phyloP scores from a whole-genome alignment of 2,888 invertebrate genomes.

The Stomorhina lunata region DNA sequence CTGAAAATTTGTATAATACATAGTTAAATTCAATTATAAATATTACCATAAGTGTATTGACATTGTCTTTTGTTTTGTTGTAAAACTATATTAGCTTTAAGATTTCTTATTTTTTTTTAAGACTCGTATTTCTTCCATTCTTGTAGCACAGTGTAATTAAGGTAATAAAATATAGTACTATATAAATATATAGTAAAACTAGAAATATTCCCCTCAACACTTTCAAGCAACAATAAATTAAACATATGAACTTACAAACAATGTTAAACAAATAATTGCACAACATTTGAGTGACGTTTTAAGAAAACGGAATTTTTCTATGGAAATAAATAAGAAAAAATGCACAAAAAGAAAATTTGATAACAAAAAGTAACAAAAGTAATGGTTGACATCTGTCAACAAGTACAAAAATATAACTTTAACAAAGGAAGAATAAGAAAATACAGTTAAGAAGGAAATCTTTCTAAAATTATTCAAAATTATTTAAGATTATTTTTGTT shows the following conservation, averaged over 20 bases:
- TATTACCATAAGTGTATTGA: too few relatives aligned
- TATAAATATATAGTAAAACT: not conserved
- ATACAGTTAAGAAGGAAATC: not conserved
- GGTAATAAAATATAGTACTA: conserved; percentile 21
- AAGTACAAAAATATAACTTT: conserved; percentile 2
- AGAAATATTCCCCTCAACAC: not conserved
- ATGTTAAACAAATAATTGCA: not conserved
- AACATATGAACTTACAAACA: not conserved
- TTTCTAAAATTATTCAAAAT: not conserved
- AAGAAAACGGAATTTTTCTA: not conserved
- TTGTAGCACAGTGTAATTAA: conserved; percentile 27
- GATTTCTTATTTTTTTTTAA: too few relatives aligned
- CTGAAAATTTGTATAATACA: too few relatives aligned
- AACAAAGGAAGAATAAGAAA: not conserved
- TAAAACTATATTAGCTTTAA: too few relatives aligned
- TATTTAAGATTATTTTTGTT: not conserved
- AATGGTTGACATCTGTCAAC: conserved; percentile 50
- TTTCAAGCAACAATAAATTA: not conserved
- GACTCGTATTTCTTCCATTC: too few relatives aligned
- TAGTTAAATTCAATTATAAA: too few relatives aligned
- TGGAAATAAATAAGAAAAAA: not conserved
- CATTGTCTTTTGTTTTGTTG: too few relatives aligned
- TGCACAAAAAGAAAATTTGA: conserved; percentile 9
- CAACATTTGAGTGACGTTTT: conserved; percentile 9
- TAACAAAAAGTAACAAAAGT: not conserved